Evolutionary conservation across 2,888 invertebrate species (phyloP).

Genomic region (Limenitis camilla): DNA sequence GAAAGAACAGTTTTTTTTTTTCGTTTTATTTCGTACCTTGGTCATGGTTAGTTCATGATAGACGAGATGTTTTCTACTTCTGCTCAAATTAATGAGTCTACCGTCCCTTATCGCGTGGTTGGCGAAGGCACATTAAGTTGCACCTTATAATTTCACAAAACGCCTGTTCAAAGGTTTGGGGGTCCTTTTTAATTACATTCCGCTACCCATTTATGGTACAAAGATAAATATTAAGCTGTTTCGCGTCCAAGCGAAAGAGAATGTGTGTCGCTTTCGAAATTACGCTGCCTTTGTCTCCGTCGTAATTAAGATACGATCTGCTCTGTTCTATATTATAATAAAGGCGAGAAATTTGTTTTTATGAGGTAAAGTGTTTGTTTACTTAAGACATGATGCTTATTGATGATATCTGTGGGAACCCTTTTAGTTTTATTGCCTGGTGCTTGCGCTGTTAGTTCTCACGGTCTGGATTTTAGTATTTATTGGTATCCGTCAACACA

Average conservation of each 20-base stretch:
- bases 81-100: conserved; percentile 2
- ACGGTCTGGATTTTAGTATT: background rate
- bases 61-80: conserved; percentile 1
- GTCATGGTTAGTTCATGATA: conserved; percentile 1
- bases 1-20: too few relatives aligned
- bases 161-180: conserved; percentile 15
- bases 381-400: conserved; percentile 4
- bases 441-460: background rate
- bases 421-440: background rate
- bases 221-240: conserved; percentile 24
- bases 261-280: conserved; percentile 21
- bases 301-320: conserved; percentile 22
- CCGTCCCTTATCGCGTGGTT: conserved; percentile 25
- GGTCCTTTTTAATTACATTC: conserved; percentile 25
- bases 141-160: conserved; percentile 16
- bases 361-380: conserved; percentile 12
- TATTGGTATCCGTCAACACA: background rate
- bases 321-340: conserved; percentile 15
- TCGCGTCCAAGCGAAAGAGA: conserved; percentile 20
- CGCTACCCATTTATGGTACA: conserved; percentile 22
- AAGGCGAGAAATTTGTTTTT: conserved; percentile 18
- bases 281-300: conserved; percentile 19
- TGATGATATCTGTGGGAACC: conserved; percentile 2
- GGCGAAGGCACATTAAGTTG: conserved; percentile 11
- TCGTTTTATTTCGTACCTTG: background rate